Evolutionary conservation across 2,797 vertebrate species (phyloP).

Genomic region (Hydrocynus forskahlii): DNA sequence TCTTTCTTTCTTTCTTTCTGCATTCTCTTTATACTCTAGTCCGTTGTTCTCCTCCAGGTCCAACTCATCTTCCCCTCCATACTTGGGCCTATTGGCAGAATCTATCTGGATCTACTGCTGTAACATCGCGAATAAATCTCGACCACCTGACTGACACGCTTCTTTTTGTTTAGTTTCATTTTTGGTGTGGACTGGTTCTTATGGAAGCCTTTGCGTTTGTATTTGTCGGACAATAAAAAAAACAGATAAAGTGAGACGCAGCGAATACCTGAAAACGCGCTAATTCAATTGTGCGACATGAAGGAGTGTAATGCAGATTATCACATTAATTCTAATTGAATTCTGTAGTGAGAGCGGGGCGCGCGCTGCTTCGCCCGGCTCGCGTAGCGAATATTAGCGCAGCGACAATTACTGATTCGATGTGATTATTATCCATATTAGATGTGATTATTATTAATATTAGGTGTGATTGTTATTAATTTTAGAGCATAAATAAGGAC

Average conservation of each 20-base stretch:
- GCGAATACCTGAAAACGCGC: constrained; percentile 69
- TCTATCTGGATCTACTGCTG: too few relatives aligned
- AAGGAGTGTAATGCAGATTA: constrained; percentile 78
- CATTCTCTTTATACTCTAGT: too few relatives aligned
- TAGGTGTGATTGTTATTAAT: background rate
- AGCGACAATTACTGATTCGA: constrained; percentile 12
- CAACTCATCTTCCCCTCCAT: too few relatives aligned
- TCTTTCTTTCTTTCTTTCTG: too few relatives aligned
- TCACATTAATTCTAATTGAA: constrained; percentile 79
- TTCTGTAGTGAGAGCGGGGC: constrained; percentile 61
- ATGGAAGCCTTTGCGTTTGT: background rate
- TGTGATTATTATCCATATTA: constrained; percentile 23
- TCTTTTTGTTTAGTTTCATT: background rate
- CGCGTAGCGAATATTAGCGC: constrained; percentile 41
- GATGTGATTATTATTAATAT: too few relatives aligned
- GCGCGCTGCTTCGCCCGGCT: constrained; percentile 50
- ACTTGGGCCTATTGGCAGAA: too few relatives aligned
- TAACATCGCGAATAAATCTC: too few relatives aligned
- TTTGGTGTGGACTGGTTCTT: background rate
- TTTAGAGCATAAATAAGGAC: background rate
- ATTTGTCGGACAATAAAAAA: background rate
- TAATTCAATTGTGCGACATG: constrained; percentile 76
- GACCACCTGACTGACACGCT: too few relatives aligned
- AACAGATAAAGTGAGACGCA: constrained; percentile 10
- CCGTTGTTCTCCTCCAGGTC: too few relatives aligned